Percentiles rank a stretch among this genome's conserved stretches.
phyloP scores from a whole-genome alignment of 2,797 vertebrate species.

The Acanthiza pusilla region DNA sequence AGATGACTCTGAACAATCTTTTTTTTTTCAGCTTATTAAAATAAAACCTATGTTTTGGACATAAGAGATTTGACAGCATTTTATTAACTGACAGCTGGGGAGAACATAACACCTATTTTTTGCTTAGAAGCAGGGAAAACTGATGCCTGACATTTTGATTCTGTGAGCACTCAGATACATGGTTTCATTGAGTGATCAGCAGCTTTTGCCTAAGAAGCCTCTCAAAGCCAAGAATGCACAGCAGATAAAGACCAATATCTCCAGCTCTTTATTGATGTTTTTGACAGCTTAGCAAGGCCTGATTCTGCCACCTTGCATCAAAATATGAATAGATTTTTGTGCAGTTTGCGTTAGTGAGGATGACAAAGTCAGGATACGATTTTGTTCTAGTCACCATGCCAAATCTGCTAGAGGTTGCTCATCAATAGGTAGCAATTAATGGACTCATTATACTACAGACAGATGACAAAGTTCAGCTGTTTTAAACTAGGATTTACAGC shows the following conservation, averaged over 20 bases:
- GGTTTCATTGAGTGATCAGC: constrained; percentile 10
- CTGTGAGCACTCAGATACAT: not conserved
- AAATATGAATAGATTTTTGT: not conserved
- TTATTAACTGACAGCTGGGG: constrained; percentile 8
- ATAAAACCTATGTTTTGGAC: not conserved
- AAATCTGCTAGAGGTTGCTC: not conserved
- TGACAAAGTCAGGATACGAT: not conserved
- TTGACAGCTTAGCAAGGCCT: not conserved
- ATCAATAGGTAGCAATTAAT: not conserved
- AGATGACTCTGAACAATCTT: not conserved
- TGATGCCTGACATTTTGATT: not conserved
- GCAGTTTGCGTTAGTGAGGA: constrained; percentile 28
- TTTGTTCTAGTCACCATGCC: not conserved
- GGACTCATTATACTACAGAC: not conserved
- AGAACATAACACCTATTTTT: not conserved
- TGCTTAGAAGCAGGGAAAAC: not conserved
- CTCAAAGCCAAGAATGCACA: not conserved
- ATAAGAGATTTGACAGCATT: not conserved
- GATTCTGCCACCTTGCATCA: constrained; percentile 1
- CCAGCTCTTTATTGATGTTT: not conserved
- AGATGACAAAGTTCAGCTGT: not conserved
- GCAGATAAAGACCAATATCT: not conserved
- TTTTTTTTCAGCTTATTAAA: constrained; percentile 3
- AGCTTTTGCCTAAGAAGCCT: not conserved
- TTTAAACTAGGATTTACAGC: constrained; percentile 21